These are phyloP conservation scores for Lochmaea crataegi DNA, from an alignment of 2,888 invertebrate species.

Conservation along the genomic window DNA sequence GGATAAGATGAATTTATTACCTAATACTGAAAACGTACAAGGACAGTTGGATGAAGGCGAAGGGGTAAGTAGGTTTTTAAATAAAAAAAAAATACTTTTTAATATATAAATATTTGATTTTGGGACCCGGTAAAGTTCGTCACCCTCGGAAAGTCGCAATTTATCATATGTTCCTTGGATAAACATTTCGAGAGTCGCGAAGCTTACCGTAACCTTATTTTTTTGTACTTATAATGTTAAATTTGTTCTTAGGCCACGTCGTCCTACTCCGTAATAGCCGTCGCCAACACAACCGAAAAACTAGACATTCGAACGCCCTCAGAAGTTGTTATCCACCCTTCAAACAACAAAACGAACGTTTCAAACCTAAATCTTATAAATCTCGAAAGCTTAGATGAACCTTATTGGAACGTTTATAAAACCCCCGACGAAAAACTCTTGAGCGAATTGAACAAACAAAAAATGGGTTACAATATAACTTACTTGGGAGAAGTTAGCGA, in stretches of 20 bases:
- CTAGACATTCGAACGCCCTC: conserved; percentile 44
- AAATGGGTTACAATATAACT: conserved; percentile 37
- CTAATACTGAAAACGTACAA: not conserved
- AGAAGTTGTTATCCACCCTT: conserved; percentile 38
- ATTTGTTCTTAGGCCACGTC: conserved; percentile 30
- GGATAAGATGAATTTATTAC: not conserved
- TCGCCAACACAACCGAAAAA: conserved; percentile 46
- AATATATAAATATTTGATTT: too few relatives aligned
- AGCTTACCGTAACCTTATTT: not conserved
- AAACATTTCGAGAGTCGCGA: too few relatives aligned
- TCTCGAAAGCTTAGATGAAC: conserved; percentile 43
- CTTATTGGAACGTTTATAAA: conserved; percentile 46
- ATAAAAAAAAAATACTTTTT: too few relatives aligned
- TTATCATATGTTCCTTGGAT: too few relatives aligned
- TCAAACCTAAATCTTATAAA: conserved; percentile 49
- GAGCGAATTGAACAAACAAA: conserved; percentile 36
- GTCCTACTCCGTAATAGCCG: conserved; percentile 40
- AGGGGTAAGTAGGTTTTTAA: not conserved
- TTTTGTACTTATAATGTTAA: not conserved
- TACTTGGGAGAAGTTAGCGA: conserved; percentile 42
- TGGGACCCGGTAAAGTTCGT: too few relatives aligned
- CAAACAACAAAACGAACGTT: conserved; percentile 34
- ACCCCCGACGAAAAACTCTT: conserved; percentile 51
- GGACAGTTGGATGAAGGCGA: not conserved
- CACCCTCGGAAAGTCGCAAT: too few relatives aligned